Evolutionary conservation across 2,797 vertebrate species (phyloP).

Genomic region (Sebastes trivittatus): DNA sequence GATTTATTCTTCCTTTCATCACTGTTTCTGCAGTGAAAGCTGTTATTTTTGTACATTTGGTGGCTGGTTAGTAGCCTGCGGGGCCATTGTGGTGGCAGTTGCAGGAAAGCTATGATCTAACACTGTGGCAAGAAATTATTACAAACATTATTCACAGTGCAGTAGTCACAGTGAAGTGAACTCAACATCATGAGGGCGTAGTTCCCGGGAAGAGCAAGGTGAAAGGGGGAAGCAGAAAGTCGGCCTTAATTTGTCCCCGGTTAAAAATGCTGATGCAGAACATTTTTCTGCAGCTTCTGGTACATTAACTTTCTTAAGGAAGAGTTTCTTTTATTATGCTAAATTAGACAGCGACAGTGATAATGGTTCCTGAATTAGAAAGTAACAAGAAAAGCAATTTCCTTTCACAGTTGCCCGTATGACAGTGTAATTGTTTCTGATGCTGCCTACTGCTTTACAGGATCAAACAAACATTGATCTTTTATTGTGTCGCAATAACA

Average conservation of each 20-base stretch:
- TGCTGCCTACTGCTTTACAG: neutral
- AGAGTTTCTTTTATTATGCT: constrained; percentile 1
- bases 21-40: constrained; percentile 31
- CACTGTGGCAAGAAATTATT: constrained; percentile 37
- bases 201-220: constrained; percentile 11
- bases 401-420: neutral
- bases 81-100: constrained; percentile 30
- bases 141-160: constrained; percentile 55
- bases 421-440: neutral
- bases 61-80: constrained; percentile 39
- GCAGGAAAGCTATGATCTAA: constrained; percentile 37
- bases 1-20: constrained; percentile 55
- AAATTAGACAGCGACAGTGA: neutral
- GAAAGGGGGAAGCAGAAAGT: constrained; percentile 8
- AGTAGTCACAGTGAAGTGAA: constrained; percentile 3
- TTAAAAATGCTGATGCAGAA: constrained; percentile 19
- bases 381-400: neutral
- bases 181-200: neutral
- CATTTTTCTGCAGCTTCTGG: neutral
- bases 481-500: neutral
- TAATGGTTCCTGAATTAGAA: constrained; percentile 7
- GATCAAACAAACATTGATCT: neutral
- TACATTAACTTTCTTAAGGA: neutral
- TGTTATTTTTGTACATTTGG: constrained; percentile 57
- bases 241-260: neutral